Conservation (phyloP, 2,888 invertebrate species). For the Pterostichus madidus region DNA sequence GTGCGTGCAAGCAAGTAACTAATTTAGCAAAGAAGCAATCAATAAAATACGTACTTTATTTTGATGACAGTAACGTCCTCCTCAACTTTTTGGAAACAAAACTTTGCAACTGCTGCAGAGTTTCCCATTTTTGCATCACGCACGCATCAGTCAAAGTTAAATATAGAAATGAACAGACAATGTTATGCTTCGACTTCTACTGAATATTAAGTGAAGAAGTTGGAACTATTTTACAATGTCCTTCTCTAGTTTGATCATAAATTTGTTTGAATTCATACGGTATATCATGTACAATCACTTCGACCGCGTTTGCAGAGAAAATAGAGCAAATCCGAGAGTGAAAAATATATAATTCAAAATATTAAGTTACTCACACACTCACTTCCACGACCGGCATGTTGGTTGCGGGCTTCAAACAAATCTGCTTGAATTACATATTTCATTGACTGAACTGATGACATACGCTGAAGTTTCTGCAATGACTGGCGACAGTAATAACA, state of each 20-base stretch:
- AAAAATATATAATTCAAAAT: not conserved
- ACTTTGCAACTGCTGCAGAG: conserved; percentile 68
- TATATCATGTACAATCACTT: conserved; percentile 61
- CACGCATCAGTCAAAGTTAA: conserved; percentile 46
- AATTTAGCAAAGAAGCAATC: not conserved
- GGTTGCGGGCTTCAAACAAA: not conserved
- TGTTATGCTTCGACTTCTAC: conserved; percentile 18
- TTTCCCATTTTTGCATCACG: conserved; percentile 65
- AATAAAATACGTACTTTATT: conserved; percentile 45
- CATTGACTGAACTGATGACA: too few relatives aligned
- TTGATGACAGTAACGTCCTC: conserved; percentile 54
- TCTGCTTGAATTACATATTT: too few relatives aligned
- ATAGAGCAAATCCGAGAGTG: conserved; percentile 65
- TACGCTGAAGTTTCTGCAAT: not conserved
- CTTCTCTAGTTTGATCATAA: conserved; percentile 47
- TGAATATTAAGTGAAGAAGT: conserved; percentile 28
- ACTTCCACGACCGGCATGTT: conserved; percentile 9
- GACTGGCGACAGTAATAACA: conserved; percentile 9
- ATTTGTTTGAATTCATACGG: conserved; percentile 47
- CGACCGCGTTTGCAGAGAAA: conserved; percentile 40
- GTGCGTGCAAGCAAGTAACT: not conserved
- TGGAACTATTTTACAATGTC: conserved; percentile 33
- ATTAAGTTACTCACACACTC: not conserved
- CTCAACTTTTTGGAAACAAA: conserved; percentile 67
- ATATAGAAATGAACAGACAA: conserved; percentile 62